Conservation (phyloP, 2,797 vertebrate genomes). For the Bradypodion pumilum region DNA sequence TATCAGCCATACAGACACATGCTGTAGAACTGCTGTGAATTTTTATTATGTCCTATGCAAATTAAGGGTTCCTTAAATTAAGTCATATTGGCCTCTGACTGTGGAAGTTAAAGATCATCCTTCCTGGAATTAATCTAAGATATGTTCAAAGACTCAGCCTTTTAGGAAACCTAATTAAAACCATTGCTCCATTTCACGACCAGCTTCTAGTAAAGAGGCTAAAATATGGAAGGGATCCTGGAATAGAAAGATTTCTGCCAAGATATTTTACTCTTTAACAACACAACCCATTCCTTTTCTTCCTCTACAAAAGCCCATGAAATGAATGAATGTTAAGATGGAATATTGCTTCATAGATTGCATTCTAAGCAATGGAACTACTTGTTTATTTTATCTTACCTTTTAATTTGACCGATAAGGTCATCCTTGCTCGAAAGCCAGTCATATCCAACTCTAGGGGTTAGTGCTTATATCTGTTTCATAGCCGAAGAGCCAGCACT, state of each 20-base stretch:
- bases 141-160: constrained; percentile 14
- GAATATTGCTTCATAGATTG: background rate
- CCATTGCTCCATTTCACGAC: constrained; percentile 11
- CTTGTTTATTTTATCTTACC: background rate
- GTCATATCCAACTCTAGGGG: too few species aligned
- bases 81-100: constrained; percentile 24
- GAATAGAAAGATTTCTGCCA: background rate
- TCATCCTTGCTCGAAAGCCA: too few species aligned
- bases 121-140: constrained; percentile 30
- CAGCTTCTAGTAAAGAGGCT: background rate
- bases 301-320: background rate
- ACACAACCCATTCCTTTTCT: background rate
- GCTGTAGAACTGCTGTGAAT: constrained; percentile 18
- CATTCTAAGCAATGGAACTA: background rate
- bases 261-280: background rate
- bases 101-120: constrained; percentile 25
- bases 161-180: constrained; percentile 26
- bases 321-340: background rate
- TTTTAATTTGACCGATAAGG: background rate
- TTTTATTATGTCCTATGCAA: constrained; percentile 38
- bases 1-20: constrained; percentile 1
- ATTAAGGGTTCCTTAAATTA: constrained; percentile 32
- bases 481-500: too few species aligned
- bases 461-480: too few species aligned
- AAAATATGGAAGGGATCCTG: background rate